Percentiles rank a stretch among this genome's conserved stretches.
Evolutionary conservation across 2,888 invertebrate species (phyloP).

Genomic region (Erebia ligea): DNA sequence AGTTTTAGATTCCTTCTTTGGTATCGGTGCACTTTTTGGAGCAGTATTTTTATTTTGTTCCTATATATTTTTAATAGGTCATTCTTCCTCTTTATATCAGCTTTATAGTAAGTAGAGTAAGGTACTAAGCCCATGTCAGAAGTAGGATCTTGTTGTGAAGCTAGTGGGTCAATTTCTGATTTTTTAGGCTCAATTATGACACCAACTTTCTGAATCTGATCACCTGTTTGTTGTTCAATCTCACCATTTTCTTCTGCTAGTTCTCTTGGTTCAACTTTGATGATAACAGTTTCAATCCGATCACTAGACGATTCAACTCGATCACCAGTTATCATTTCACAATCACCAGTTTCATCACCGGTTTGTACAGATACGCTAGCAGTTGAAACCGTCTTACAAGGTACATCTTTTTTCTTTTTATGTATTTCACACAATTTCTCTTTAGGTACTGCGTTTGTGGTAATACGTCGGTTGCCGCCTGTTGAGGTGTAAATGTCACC

Average conservation of each 20-base stretch:
- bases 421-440: not conserved
- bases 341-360: not conserved
- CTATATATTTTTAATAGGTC: not conserved
- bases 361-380: constrained; percentile 2
- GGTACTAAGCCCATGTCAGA: not conserved
- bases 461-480: not conserved
- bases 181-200: not conserved
- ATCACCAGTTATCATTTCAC: not conserved
- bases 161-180: not conserved
- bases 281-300: not conserved
- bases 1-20: constrained; percentile 3
- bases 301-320: not conserved
- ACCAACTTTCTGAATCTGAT: not conserved
- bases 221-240: not conserved
- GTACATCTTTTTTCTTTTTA: not conserved
- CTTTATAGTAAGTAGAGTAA: not conserved
- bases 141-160: not conserved
- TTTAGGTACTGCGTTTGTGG: not conserved
- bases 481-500: not conserved
- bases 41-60: constrained; percentile 1
- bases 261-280: not conserved
- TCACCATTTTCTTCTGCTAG: not conserved
- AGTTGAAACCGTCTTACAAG: not conserved
- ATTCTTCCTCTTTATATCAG: not conserved
- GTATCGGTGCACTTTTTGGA: not conserved